These are phyloP conservation scores for Periphyllus acericola DNA, from an alignment of 2,888 invertebrate genomes.

Conservation along the genomic window DNA sequence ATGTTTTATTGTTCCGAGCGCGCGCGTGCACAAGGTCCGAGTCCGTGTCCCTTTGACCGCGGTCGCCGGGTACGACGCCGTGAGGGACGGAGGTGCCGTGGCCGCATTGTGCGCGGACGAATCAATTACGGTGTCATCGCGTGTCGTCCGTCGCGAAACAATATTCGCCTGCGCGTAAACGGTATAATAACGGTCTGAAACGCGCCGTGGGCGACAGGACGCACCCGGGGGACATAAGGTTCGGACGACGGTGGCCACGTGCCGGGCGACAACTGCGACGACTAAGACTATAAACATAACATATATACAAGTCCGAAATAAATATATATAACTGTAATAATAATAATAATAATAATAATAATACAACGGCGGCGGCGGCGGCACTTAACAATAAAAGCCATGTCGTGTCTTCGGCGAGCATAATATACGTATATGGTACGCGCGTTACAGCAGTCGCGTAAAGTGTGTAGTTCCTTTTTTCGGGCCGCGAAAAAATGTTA, in stretches of 20 bases:
- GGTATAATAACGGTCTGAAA: neutral
- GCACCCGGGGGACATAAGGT: neutral
- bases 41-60: too few relatives aligned
- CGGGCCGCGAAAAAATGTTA: constrained; percentile 51
- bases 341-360: constrained; percentile 30
- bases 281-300: neutral
- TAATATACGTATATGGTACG: neutral
- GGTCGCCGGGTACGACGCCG: too few relatives aligned
- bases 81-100: neutral
- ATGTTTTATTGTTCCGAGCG: too few relatives aligned
- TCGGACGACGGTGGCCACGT: constrained; percentile 8
- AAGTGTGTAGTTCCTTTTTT: constrained; percentile 21
- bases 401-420: constrained; percentile 56
- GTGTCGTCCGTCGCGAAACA: neutral
- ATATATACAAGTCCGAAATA: constrained; percentile 1
- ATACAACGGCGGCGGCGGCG: neutral
- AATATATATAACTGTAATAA: constrained; percentile 24
- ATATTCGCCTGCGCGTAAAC: neutral
- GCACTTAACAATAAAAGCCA: constrained; percentile 62
- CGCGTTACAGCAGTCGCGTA: neutral
- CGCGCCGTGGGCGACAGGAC: neutral
- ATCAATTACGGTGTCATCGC: neutral
- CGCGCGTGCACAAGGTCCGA: too few relatives aligned
- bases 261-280: constrained; percentile 21
- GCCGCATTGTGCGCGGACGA: neutral